Evolutionary conservation across 1,140 invertebrate species (phyloP), one percentile per base, ranked within the genome.

Genomic region (Agraylea sexmaculata): DNA sequence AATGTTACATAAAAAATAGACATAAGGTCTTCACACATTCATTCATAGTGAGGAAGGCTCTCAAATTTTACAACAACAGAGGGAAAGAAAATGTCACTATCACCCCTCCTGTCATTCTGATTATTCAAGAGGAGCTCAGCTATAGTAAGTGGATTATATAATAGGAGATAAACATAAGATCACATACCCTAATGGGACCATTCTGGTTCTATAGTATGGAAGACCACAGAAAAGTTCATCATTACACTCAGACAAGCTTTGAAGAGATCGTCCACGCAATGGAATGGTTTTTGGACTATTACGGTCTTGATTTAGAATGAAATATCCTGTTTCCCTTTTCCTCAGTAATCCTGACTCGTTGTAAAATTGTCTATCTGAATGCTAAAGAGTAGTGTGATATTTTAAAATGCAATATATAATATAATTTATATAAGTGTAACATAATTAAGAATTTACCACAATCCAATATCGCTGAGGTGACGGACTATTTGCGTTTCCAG

Each of bases 401-500:
- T n/a, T n/a, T n/a, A n/a, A n/a, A n/a, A n/a, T n/a, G n/a, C n/a
- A n/a, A n/a, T n/a, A n/a, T n/a, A n/a, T n/a, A n/a, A n/a, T n/a
- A n/a, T n/a, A n/a, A n/a, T n/a, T n/a, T n/a, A n/a, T n/a, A n/a
- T n/a, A n/a, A n/a, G n/a, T n/a, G n/a, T n/a, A n/a, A n/a, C n/a
- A n/a, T n/a, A n/a, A n/a, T n/a, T n/a, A n/a, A n/a, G n/a, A n/a
- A n/a, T n/a, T n/a, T 40, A 49, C 47, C 40, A 49, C 46, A 6
- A 49, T 49, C 47, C 47, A 49, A 39, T 43, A 49, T 27, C 43
- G 19, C 31, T 49, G 47, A 6, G 41, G 47, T 5, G 35, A 17
- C 3, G 47, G 47, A 20, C 27, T 17, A 12, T 20, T 29, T 2
- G 47, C 43, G 27, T 43, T 43, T 8, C 12, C 20, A 17, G 22